Percentiles rank a stretch among this genome's conserved stretches.
Evolutionary conservation across 2,888 invertebrate species (phyloP).

Genomic region (Eueremaeus valkanovi): DNA sequence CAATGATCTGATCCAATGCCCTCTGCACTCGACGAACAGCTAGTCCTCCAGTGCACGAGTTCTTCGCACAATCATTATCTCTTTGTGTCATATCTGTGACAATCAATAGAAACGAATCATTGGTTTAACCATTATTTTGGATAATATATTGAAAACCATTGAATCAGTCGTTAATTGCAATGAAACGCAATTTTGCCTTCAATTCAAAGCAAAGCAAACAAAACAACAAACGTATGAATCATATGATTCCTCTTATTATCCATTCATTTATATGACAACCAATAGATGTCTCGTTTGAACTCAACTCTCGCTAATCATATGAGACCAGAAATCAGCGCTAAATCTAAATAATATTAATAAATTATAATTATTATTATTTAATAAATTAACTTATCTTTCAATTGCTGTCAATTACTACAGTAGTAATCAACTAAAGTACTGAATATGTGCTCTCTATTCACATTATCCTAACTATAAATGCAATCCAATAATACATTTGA

Average conservation of each 20-base stretch:
- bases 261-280: background rate
- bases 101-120: no score
- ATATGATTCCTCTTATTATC: slow-evolving; percentile 28
- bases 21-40: background rate
- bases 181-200: slow-evolving; percentile 10
- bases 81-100: background rate
- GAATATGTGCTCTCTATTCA: no score
- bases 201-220: background rate
- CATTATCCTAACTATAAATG: no score
- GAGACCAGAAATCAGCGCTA: no score
- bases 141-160: background rate
- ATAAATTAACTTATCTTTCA: no score
- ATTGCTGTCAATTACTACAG: no score
- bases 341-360: no score
- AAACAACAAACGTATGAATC: slow-evolving; percentile 30
- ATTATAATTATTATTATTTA: no score
- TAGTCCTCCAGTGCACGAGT: background rate
- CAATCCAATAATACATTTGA: no score
- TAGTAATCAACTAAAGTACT: no score
- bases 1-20: background rate
- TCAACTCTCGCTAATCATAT: no score
- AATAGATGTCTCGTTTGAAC: no score
- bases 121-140: background rate
- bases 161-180: background rate
- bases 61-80: background rate